Evolutionary conservation across 2,113 vertebrate species (phyloP).

Genomic region (Arvicanthis niloticus): DNA sequence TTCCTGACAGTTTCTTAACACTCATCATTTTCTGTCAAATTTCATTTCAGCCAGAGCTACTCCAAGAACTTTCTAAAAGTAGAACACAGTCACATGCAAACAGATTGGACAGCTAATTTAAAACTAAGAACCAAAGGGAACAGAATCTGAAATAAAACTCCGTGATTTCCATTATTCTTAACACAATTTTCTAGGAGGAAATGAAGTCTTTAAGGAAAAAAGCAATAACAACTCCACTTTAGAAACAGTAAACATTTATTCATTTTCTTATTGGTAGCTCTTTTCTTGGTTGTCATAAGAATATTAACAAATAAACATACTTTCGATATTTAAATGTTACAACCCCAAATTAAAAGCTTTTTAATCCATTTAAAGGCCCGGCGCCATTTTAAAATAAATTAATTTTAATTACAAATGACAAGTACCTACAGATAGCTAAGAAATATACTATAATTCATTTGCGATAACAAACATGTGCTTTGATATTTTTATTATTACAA

Average conservation of each 20-base stretch:
- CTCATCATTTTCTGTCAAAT: neutral
- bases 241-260: conserved; percentile 79
- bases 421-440: conserved; percentile 74
- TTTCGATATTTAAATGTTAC: conserved; percentile 74
- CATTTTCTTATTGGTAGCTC: conserved; percentile 59
- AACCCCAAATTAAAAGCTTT: conserved; percentile 77
- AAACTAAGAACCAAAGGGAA: conserved; percentile 65
- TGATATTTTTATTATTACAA: conserved; percentile 78
- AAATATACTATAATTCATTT: conserved; percentile 74
- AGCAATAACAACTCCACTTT: conserved; percentile 23
- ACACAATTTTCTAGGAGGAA: conserved; percentile 59
- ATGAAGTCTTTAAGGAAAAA: conserved; percentile 55
- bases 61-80: conserved; percentile 54
- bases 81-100: conserved; percentile 8
- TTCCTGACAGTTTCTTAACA: neutral
- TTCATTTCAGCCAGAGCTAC: conserved; percentile 54
- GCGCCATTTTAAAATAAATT: conserved; percentile 74
- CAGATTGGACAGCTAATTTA: conserved; percentile 43
- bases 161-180: conserved; percentile 64
- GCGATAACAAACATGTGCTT: conserved; percentile 81
- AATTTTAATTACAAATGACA: conserved; percentile 76
- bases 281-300: conserved; percentile 77
- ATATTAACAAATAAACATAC: conserved; percentile 76
- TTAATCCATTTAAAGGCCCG: conserved; percentile 57
- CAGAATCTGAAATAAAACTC: conserved; percentile 56